Base-by-base conservation (phyloP, 2,888 invertebrate genomes). In the Drosophila mayaguana region DNA sequence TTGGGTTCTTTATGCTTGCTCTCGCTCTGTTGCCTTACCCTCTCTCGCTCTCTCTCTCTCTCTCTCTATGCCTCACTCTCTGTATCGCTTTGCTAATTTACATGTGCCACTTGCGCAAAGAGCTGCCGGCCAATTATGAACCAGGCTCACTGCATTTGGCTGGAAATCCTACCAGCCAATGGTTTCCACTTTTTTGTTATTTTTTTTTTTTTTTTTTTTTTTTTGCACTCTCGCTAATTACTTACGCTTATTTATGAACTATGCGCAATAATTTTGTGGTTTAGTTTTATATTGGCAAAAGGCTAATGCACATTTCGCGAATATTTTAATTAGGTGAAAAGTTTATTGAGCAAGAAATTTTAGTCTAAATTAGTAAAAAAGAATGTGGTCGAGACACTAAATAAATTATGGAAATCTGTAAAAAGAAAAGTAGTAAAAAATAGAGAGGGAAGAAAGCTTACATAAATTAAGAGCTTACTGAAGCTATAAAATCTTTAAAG, bases 51-150 rank as follows among this genome's bases (percentile, higher is more conserved):
- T 36, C 14, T 34, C 14, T 40, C n/a, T 22, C 18, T 40, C n/a
- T 1, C 40, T 36, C 14, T 34, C 14, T 40, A 12, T 22, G 16
- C 34, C n/a, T 1, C 40, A 6, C 9, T 8, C 25, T 20, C 53
- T 64, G 67, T 75, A 68, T 72, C 61, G 56, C 53, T 60, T 14
- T 57, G 83, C 88, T 84, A 90, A 90, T 86, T 86, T 89, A 72
- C 84, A 90, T 87, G 84, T 90, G 90, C 69, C 83, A 71, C 83
- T 62, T 60, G 28, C 11, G 50, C 18, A 34, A 60, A 62, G 51
- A 34, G 70, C 59, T 34, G 56, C n/a, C 56, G 50, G 57, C 50
- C 20, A 84, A 89, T 88, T 84, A 87, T 89, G 63, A 73, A 59
- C 68, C 16, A 2, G 45, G 56, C 63, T 75, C 48, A 71, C 62